Percentiles rank a stretch among this genome's conserved stretches.
Evolutionary conservation across 2,113 vertebrate species (phyloP).

Genomic region (Xiphorhynchus elegans): DNA sequence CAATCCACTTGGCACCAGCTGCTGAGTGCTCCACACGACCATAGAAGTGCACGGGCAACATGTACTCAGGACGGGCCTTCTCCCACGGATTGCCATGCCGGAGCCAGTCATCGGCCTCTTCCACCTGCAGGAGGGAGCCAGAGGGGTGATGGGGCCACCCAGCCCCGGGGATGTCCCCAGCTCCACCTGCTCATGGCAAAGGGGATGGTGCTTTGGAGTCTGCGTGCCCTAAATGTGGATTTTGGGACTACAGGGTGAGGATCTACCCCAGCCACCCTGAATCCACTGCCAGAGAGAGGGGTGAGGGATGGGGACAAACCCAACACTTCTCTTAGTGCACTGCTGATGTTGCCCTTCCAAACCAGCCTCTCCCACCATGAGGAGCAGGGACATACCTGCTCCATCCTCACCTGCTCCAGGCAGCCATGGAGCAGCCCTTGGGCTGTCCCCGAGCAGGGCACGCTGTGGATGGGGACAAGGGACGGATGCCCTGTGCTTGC

Average conservation of each 20-base stretch:
- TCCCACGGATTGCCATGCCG: constrained; percentile 96
- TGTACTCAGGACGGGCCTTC: constrained; percentile 94
- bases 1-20: constrained; percentile 83
- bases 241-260: rapidly evolving
- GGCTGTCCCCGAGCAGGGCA: not conserved
- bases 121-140: constrained; percentile 76
- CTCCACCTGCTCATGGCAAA: not conserved
- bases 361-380: not conserved
- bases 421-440: not conserved
- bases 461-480: not conserved
- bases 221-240: rapidly evolving
- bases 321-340: not conserved
- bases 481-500: not conserved
- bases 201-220: not conserved
- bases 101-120: constrained; percentile 97
- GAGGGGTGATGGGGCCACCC: not conserved
- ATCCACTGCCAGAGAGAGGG: not conserved
- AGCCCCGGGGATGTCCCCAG: not conserved
- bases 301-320: not conserved
- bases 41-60: constrained; percentile 95
- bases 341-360: not conserved
- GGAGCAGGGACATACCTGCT: not conserved
- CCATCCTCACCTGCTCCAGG: not conserved
- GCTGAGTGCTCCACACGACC: constrained; percentile 83
- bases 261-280: not conserved